Evolutionary conservation across 2,113 vertebrate genomes (phyloP).

Genomic region (Strix aluco): DNA sequence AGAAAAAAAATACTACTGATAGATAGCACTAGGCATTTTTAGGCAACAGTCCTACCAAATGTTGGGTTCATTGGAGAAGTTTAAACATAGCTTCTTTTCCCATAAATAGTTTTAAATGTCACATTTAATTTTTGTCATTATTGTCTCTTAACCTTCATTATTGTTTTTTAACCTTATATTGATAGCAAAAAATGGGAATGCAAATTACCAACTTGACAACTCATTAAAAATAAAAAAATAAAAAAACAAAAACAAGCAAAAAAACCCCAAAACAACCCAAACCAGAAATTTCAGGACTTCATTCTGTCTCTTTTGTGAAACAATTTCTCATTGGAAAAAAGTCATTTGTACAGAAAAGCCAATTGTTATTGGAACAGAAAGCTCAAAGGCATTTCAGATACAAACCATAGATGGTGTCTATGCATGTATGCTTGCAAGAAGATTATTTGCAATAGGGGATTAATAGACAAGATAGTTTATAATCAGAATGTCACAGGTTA

Average conservation of each 20-base stretch:
- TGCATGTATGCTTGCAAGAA: rapidly evolving
- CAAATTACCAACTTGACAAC: not conserved
- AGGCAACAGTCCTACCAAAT: no score
- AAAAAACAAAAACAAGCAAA: not conserved
- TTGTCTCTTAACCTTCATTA: not conserved
- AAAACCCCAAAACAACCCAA: no score
- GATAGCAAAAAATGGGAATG: not conserved
- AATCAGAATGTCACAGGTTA: rapidly evolving
- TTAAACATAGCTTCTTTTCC: not conserved
- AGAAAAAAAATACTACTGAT: not conserved
- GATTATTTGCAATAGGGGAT: not conserved
- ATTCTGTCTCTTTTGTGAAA: not conserved
- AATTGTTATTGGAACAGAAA: not conserved
- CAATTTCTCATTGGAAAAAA: not conserved
- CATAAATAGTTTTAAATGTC: not conserved
- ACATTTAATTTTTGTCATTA: not conserved
- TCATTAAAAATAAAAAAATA: not conserved
- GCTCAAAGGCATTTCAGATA: not conserved
- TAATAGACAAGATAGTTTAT: not conserved
- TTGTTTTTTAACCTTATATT: not conserved
- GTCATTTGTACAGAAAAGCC: not conserved
- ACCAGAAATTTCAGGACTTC: not conserved
- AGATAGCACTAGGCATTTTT: not conserved
- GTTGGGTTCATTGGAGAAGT: not conserved
- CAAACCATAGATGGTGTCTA: not conserved